Evolutionary conservation across 64 coral and sea anemone species (phyloP), one percentile per base, ranked within the genome.

Genomic region (Dendrophyllia cribrosa): DNA sequence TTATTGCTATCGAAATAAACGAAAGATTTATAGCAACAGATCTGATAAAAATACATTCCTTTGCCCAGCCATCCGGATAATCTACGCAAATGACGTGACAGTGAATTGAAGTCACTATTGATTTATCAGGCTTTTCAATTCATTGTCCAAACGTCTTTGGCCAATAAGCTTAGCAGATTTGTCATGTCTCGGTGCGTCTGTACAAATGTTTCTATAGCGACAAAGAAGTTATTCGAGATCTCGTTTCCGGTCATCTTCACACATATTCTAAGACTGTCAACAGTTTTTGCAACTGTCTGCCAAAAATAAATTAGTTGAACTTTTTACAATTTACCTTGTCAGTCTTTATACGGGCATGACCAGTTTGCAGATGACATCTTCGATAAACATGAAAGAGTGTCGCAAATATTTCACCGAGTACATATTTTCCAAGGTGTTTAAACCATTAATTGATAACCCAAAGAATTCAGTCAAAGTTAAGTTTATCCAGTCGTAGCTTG

Each of bases 161-260:
- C 78, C 78, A 82, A 82, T 82, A 23, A 47, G 43, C 43, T 82
- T 26, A 64, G 58, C 80, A 65, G 80, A 49, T 84, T 50, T 62
- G 80, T 67, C 80, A 66, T 26, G 34, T 14, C 45, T 84, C 62
- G 62, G 63, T 43, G 17, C 61, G 9, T 65, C 3, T 84, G 5
- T 9, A 51, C 43, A 51, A 84, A 59, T 59, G 61, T 84, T 84
- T 66, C 80, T 84, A 68, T 84, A 47, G 44, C 20, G 9, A 84
- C 62, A 43, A 16, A 79, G 77, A 44, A 75, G 78, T 46, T 60
- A 82, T 63, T 78, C 76, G 51, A 81, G 56, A 62, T 16, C 58
- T 46, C 19, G 59, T 64, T 34, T 82, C 34, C 78, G 17, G 78
- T 82, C 51, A 25, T 60, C 77, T 59, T 43, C 7, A 49, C 20